Base-by-base conservation (phyloP, 2,888 invertebrate species). In the Caenorhabditis sp. region DNA sequence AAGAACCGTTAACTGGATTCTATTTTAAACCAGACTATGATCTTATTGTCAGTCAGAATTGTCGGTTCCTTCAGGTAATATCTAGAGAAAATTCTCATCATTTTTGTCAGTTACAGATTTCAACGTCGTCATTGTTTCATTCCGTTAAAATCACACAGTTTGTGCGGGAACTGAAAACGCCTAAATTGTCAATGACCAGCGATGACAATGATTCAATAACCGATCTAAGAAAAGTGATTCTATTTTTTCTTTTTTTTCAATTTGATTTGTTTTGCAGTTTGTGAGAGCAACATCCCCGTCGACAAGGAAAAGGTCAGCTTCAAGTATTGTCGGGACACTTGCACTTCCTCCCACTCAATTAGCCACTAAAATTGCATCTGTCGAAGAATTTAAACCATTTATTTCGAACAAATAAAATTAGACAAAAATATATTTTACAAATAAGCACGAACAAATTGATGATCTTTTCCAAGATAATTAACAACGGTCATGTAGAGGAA, bases 1-100 rank as follows among this genome's bases (percentile, higher is more conserved):
- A 58, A 68, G 76, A 76, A 49, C 62, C 67, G 1, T 49, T 51
- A 0, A 58, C 58, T n/a, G 62, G 61, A 17, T 62, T 74, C 17
- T 67, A 59, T 31, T 77, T 71, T 51, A 17, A 64, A 0, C 77
- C 75, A 1, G 77, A 77, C 26, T 75, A 66, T 31, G 69, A 68
- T 31, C 31, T 77, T 3, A 57, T 51, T 23, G 75, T 71, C n/a
- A 66, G 64, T 50, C 62, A 68, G 12, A 54, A 69, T 31, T 77
- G 77, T 36, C 37, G 69, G 17, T 77, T 71, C 53, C 54, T 77
- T 2, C 74, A 77, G 64, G 77, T 77, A 24, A 23, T 17, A 6
- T 31, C n/a, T 58, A 8, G 19, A 5, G 2, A 10, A 14, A 24
- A 23, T 49, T 19, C n/a, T 50, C n/a, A n/a, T n/a, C 21, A 21